These are phyloP conservation scores for Limnephilus marmoratus DNA, from an alignment of 2,888 invertebrate species.

Conservation along the genomic window DNA sequence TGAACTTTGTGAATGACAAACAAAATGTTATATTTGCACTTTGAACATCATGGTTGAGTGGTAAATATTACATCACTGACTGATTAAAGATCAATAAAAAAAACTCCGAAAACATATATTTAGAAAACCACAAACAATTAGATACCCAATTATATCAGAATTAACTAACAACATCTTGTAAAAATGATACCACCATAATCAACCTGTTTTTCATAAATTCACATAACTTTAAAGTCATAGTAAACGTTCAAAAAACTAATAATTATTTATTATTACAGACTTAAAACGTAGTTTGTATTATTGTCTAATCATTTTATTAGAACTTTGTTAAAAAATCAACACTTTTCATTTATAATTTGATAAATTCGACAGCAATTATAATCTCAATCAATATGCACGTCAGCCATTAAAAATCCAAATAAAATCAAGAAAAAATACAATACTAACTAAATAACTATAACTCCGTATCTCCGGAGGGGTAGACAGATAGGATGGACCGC, in stretches of 20 bases:
- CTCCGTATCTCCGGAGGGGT: too few relatives aligned
- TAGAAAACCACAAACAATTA: neutral
- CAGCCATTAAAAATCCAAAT: neutral
- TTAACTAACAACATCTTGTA: neutral
- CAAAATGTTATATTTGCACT: neutral
- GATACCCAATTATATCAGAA: neutral
- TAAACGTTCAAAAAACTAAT: neutral
- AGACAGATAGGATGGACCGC: too few relatives aligned
- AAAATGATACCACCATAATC: neutral
- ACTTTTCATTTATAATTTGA: slow-evolving; percentile 38
- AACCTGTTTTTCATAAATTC: neutral
- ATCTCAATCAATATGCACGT: slow-evolving; percentile 12
- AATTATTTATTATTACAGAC: neutral
- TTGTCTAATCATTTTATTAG: neutral
- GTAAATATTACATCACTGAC: neutral
- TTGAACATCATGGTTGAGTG: neutral
- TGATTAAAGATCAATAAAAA: neutral
- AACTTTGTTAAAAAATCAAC: neutral
- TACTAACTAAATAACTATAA: neutral
- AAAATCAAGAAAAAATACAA: neutral
- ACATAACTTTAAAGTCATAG: neutral
- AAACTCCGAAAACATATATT: neutral
- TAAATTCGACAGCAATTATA: neutral
- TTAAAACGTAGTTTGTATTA: neutral
- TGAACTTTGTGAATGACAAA: neutral